A percentile compares a stretch with the other conserved stretches of the same genome.
Evolutionary conservation across 2,797 vertebrate species (phyloP).

Genomic region (Arctocebus calabarensis): DNA sequence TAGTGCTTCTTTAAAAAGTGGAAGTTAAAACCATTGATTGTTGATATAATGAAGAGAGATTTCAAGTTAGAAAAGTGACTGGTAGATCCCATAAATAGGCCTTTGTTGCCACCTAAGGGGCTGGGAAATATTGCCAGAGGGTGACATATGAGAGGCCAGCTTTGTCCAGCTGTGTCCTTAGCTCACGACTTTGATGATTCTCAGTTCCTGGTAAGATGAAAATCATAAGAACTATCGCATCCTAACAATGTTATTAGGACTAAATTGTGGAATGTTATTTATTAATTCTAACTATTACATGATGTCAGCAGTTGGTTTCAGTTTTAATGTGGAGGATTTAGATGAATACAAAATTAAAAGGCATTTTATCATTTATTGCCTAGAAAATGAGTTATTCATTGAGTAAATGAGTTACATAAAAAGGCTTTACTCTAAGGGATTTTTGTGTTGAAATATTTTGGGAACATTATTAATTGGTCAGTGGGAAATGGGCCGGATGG

Average conservation of each 20-base stretch:
- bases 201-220: neutral
- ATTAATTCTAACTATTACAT: neutral
- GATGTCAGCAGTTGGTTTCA: neutral
- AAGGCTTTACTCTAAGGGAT: neutral
- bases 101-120: neutral
- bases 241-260: neutral
- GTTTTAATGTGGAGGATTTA: neutral
- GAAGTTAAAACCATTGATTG: neutral
- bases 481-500: neutral
- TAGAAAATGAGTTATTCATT: neutral
- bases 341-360: slow-evolving; percentile 1
- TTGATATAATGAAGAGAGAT: neutral
- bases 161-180: neutral
- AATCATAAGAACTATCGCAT: neutral
- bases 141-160: neutral
- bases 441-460: neutral
- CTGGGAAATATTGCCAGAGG: neutral
- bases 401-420: neutral
- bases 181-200: neutral
- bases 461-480: neutral
- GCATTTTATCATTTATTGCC: neutral
- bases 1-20: neutral
- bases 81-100: rapidly evolving
- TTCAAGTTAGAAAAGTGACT: neutral
- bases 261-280: neutral